A percentile compares a stretch with the other conserved stretches of the same genome.
phyloP scores from a whole-genome alignment of 2,888 invertebrate species.

The Ceramica pisi region DNA sequence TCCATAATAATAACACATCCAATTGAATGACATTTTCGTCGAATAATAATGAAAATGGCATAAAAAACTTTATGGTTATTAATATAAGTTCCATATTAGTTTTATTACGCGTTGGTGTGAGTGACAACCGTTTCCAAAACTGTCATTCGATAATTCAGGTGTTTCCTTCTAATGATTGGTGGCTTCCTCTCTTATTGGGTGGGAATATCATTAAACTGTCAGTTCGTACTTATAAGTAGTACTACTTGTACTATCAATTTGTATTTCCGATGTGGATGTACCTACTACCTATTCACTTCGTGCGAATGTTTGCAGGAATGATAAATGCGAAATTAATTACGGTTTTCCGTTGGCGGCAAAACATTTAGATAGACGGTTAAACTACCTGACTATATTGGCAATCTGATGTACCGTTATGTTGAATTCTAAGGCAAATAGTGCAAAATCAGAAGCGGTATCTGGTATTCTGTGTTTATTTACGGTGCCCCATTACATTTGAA shows the following conservation, averaged over 20 bases:
- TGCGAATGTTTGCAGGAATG: conserved; percentile 40
- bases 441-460: conserved; percentile 17
- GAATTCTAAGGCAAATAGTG: conserved; percentile 11
- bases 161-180: conserved; percentile 62
- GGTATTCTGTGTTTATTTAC: conserved; percentile 1
- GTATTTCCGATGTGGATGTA: conserved; percentile 33
- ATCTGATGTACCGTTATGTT: conserved; percentile 29
- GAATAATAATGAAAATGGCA: conserved; percentile 19
- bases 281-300: not conserved
- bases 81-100: conserved; percentile 39
- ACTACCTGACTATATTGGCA: conserved; percentile 16
- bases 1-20: conserved; percentile 3
- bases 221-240: conserved; percentile 14
- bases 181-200: conserved; percentile 68
- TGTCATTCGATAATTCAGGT: conserved; percentile 47
- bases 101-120: conserved; percentile 60
- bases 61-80: conserved; percentile 35
- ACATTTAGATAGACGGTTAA: conserved; percentile 13
- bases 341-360: conserved; percentile 42
- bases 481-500: no score
- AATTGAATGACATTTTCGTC: conserved; percentile 19
- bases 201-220: conserved; percentile 64
- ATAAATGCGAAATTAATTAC: conserved; percentile 56
- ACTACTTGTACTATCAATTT: conserved; percentile 36
- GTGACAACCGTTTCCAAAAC: conserved; percentile 50